Percentiles rank a stretch among this genome's conserved stretches.
Evolutionary conservation across 2,797 vertebrate genomes (phyloP).

Genomic region (Falco concolor): DNA sequence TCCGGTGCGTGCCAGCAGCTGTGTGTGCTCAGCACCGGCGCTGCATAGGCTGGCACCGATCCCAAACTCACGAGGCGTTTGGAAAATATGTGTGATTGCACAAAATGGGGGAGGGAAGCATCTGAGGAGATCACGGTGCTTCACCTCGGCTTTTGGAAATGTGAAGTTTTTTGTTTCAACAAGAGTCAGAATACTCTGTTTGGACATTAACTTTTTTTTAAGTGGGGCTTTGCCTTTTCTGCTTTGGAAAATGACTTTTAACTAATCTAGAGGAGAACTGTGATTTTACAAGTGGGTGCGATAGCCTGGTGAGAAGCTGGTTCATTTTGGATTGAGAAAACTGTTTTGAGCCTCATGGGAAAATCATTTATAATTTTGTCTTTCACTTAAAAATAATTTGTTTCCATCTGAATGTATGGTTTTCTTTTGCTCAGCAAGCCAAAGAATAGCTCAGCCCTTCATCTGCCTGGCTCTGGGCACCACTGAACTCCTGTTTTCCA

Average conservation of each 20-base stretch:
- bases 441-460: neutral
- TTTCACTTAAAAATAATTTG: neutral
- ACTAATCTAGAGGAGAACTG: neutral
- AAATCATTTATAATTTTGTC: neutral
- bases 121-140: neutral
- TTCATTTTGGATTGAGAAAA: neutral
- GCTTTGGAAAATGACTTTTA: neutral
- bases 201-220: neutral
- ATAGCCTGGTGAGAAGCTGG: neutral
- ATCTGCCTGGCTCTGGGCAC: neutral
- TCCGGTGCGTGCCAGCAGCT: neutral
- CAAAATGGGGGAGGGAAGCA: neutral
- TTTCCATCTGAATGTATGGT: neutral
- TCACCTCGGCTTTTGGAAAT: neutral
- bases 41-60: constrained; percentile 29
- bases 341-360: neutral
- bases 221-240: neutral
- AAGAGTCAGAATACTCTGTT: neutral
- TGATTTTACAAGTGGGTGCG: neutral
- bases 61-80: neutral
- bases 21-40: neutral
- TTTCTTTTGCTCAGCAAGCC: neutral
- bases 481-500: neutral
- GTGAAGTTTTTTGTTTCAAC: neutral
- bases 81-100: neutral